Evolutionary conservation across 2,797 vertebrate genomes (phyloP), one percentile per base, ranked within the genome.

Genomic region (Falco peregrinus): DNA sequence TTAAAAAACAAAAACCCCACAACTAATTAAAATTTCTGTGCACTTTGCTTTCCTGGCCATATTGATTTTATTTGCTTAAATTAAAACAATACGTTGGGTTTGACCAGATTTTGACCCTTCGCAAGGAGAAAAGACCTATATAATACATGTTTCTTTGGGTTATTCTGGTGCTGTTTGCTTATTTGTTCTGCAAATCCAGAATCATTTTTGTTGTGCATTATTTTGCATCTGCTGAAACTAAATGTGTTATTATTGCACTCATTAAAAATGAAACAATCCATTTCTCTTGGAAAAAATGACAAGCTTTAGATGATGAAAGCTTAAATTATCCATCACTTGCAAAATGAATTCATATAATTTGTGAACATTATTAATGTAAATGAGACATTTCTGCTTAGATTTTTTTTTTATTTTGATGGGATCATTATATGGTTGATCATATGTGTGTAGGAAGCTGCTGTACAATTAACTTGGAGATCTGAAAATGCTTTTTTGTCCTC

Each of bases 251-350:
- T 98, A 98, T 98, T 98, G 98, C 98, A 98, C 99, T 99, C 99
- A 99, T 99, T 99, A 99, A 99, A 98, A 99, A 99, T 99, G 98
- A 98, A 99, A 99, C 98, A 99, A 99, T 99, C 98, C 98, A 98
- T 99, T 99, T 99, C 98, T 99, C 98, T 98, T 97, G 98, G 97
- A 97, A 98, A 98, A 98, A 99, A 98, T 98, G 98, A 98, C 98
- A 99, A 98, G 98, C 98, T 98, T 98, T 98, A 98, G 98, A 99
- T 99, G 98, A 99, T 99, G 99, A 99, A 99, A 98, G 98, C 98
- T 98, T 99, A 99, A 99, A 99, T 99, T 99, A 99, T 99, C 98
- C 98, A 98, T 98, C 98, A 98, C 98, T 98, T 98, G 98, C 98
- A 98, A 99, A 99, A 99, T 99, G 98, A 99, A 99, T 99, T 98